phyloP scores from a whole-genome alignment of 2,797 vertebrate species.

The Nyctibius grandis region DNA sequence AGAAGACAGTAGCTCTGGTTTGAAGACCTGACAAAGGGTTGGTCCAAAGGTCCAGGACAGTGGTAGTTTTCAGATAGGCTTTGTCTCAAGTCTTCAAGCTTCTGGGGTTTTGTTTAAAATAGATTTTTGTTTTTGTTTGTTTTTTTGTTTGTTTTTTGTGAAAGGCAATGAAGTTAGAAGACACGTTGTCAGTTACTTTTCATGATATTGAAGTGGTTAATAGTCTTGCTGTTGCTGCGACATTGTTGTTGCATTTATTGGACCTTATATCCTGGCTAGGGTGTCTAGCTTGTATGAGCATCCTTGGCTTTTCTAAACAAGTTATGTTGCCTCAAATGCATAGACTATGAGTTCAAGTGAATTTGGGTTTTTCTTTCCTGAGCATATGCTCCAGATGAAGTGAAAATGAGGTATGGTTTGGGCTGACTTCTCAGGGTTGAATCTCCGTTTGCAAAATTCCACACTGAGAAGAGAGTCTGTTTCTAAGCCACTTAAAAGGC shows the following conservation, averaged over 20 bases:
- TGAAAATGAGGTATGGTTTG: neutral
- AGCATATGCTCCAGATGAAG: neutral
- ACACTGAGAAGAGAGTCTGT: neutral
- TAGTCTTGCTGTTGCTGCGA: neutral
- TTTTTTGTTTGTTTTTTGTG: neutral
- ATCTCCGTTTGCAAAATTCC: neutral
- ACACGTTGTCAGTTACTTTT: neutral
- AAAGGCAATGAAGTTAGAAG: neutral
- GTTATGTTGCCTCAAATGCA: neutral
- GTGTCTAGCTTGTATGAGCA: neutral
- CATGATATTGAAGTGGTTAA: neutral
- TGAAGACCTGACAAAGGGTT: neutral
- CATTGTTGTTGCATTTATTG: neutral
- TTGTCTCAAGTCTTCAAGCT: neutral
- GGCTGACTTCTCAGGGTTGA: neutral
- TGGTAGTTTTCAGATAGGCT: neutral
- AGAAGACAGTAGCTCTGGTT: neutral
- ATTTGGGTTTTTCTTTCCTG: neutral
- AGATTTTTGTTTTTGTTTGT: too few species aligned
- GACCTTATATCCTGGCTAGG: accelerated
- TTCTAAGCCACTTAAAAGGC: neutral
- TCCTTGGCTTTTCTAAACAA: neutral
- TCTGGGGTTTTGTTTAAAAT: neutral
- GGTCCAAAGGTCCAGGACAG: neutral
- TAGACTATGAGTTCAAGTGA: neutral